A percentile compares a stretch with the other conserved stretches of the same genome.
phyloP scores from a whole-genome alignment of 2,113 vertebrate species.

The Oryctolagus cuniculus region mOryCun1.1 NC_091437.1:11949501-11950000 shows the following conservation, averaged over 20 bases:
- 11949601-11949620: constrained; percentile 40
- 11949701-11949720: constrained; percentile 37
- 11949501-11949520: background rate
- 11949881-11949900: constrained; percentile 39
- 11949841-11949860: background rate
- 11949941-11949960: constrained; percentile 18
- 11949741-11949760: constrained; percentile 51
- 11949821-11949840: constrained; percentile 48
- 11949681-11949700: background rate
- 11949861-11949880: constrained; percentile 4
- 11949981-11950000: background rate
- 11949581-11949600: background rate
- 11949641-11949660: background rate
- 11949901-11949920: background rate
- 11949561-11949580: background rate
- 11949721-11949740: background rate
- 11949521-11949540: background rate
- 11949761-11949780: constrained; percentile 30
- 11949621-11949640: background rate
- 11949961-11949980: constrained; percentile 24
- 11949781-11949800: background rate
- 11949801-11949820: background rate
- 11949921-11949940: background rate
- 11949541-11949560: background rate
- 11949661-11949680: constrained; percentile 23